Evolutionary conservation across 2,797 vertebrate genomes (phyloP).

Genomic region (Monodelphis domestica): DNA sequence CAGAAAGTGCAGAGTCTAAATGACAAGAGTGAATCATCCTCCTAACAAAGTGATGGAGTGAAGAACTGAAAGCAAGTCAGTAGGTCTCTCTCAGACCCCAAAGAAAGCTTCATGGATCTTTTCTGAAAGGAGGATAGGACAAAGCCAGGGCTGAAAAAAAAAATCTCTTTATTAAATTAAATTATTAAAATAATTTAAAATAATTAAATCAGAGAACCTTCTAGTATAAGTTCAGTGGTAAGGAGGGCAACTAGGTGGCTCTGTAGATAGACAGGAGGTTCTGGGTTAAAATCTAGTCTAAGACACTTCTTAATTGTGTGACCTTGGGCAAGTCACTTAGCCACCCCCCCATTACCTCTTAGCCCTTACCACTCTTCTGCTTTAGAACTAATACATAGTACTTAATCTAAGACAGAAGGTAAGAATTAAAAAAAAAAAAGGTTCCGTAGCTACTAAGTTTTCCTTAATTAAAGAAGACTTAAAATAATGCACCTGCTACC

Average conservation of each 20-base stretch:
- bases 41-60: background rate
- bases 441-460: slow-evolving; percentile 18
- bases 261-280: no score
- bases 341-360: no score
- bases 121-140: background rate
- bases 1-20: slow-evolving; percentile 39
- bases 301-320: no score
- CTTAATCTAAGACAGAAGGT: no score
- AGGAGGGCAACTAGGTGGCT: no score
- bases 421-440: no score
- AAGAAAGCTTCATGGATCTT: background rate
- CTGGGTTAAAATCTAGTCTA: no score
- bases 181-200: no score
- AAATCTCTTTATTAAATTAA: slow-evolving; percentile 52
- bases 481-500: slow-evolving; percentile 69
- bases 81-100: background rate
- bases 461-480: slow-evolving; percentile 64
- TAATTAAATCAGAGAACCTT: slow-evolving; percentile 35
- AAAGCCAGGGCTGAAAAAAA: background rate
- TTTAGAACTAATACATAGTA: no score
- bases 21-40: slow-evolving; percentile 39
- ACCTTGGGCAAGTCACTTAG: no score
- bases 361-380: no score
- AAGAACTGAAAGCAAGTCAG: background rate
- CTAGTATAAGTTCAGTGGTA: slow-evolving; percentile 23